Evolutionary conservation across 2,113 vertebrate species (phyloP).

Genomic region (Macroglossus sobrinus): DNA sequence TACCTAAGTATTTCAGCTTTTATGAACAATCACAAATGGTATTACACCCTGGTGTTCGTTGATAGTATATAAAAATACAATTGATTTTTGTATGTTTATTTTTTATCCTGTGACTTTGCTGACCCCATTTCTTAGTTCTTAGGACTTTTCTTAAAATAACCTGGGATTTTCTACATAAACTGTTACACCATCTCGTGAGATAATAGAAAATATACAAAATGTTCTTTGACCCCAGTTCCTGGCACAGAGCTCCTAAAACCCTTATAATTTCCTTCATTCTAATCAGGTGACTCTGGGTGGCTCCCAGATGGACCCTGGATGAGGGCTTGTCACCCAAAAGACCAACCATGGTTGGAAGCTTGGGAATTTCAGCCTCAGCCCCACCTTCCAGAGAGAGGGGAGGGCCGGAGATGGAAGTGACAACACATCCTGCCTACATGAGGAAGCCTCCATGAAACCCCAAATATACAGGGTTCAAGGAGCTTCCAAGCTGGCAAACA

Average conservation of each 20-base stretch:
- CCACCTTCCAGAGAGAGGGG: too few species aligned
- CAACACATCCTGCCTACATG: background rate
- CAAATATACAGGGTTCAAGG: background rate
- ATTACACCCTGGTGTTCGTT: background rate
- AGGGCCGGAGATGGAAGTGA: background rate
- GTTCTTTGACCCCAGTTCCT: background rate
- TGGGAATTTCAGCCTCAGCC: background rate
- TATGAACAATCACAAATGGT: background rate
- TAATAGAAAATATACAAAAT: background rate
- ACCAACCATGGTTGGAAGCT: background rate
- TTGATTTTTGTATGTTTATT: background rate
- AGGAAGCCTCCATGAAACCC: background rate
- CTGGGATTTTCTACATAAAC: background rate
- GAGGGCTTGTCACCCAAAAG: background rate
- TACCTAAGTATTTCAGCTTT: background rate
- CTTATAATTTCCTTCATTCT: background rate
- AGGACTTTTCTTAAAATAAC: background rate
- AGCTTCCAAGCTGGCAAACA: background rate
- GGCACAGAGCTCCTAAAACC: background rate
- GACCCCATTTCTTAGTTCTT: background rate
- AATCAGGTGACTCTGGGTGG: background rate
- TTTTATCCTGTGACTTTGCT: background rate
- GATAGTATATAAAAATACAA: background rate
- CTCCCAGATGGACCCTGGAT: background rate
- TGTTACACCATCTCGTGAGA: background rate